Conservation (phyloP, 2,113 vertebrate species). For the Pandion haliaetus region DNA sequence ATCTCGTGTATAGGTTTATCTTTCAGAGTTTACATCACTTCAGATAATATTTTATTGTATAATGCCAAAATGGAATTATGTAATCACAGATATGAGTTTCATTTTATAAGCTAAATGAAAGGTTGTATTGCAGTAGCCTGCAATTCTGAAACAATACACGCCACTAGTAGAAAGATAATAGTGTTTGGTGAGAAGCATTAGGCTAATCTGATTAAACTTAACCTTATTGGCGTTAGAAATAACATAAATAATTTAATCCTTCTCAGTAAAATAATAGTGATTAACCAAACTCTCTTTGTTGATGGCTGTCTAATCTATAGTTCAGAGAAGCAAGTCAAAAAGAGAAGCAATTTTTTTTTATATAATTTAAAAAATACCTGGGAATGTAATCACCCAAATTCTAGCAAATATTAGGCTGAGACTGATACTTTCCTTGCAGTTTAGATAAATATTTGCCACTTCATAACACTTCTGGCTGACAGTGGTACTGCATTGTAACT, state of each 20-base stretch:
- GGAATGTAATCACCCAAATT: not conserved
- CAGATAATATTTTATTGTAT: not conserved
- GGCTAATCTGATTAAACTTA: not conserved
- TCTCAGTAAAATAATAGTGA: not conserved
- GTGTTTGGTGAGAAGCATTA: not conserved
- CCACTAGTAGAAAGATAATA: not conserved
- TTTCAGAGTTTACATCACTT: not conserved
- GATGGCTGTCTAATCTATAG: not conserved
- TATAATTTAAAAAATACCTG: not conserved
- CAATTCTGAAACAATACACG: not conserved
- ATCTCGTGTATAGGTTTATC: not conserved
- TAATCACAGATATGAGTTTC: not conserved
- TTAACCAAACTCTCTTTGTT: not conserved
- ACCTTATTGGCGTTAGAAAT: not conserved
- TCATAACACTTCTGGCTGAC: not conserved
- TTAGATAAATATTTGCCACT: slow-evolving; percentile 36
- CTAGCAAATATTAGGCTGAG: not conserved
- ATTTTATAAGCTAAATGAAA: slow-evolving; percentile 7
- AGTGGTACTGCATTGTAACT: not conserved
- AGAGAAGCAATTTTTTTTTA: not conserved
- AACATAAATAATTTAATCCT: not conserved
- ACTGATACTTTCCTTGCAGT: not conserved
- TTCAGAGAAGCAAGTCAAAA: not conserved
- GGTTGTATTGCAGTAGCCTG: not conserved
- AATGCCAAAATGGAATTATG: not conserved